These are phyloP conservation scores for Eonycteris spelaea DNA, from an alignment of 2,113 vertebrate species.

Conservation along the genomic window DNA sequence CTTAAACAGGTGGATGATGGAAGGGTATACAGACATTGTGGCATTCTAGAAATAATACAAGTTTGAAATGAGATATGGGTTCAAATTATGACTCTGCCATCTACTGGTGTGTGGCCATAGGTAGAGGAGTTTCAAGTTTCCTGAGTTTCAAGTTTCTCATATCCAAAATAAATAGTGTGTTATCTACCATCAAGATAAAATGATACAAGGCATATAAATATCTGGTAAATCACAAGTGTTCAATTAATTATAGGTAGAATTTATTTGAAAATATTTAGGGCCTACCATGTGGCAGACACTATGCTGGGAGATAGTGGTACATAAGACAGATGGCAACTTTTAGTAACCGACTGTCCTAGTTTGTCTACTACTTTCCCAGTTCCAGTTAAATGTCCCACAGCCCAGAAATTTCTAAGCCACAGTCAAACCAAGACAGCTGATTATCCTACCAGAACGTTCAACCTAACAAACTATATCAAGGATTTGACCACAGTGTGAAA, in stretches of 20 bases:
- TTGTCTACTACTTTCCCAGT: background rate
- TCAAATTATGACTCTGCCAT: background rate
- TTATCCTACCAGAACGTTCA: background rate
- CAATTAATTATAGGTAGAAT: background rate
- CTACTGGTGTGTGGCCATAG: background rate
- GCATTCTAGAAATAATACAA: background rate
- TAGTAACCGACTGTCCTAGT: background rate
- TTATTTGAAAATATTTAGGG: conserved; percentile 4
- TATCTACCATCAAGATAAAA: background rate
- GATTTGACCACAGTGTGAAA: background rate
- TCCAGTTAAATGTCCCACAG: background rate
- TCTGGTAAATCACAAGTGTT: background rate
- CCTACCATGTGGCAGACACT: background rate
- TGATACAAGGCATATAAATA: background rate
- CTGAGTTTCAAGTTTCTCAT: background rate
- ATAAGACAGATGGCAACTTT: background rate
- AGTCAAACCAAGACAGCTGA: background rate
- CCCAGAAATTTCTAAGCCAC: background rate
- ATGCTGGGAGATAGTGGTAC: background rate
- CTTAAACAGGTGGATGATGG: background rate
- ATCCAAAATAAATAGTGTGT: background rate
- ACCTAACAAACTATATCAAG: background rate
- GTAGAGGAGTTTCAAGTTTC: background rate
- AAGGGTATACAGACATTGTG: background rate
- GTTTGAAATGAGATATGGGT: background rate